A percentile compares a stretch with the other conserved stretches of the same genome.
Conservation (phyloP, 2,888 invertebrate genomes). For the Archaeoteleia sp. region DNA sequence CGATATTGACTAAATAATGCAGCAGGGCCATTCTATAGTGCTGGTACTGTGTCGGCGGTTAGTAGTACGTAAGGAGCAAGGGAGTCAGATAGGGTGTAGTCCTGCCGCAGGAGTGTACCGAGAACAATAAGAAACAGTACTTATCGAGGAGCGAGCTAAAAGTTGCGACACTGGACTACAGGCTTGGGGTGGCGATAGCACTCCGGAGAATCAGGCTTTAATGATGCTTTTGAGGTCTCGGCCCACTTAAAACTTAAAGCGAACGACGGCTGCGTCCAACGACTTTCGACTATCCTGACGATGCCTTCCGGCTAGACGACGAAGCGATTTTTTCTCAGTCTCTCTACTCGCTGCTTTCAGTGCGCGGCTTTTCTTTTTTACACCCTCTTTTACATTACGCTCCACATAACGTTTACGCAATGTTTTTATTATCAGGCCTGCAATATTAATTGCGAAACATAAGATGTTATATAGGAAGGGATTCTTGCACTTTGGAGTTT, state of each 20-base stretch:
- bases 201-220: slow-evolving; percentile 53
- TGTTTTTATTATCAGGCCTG: slow-evolving; percentile 18
- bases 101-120: slow-evolving; percentile 26
- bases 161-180: slow-evolving; percentile 40
- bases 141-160: slow-evolving; percentile 48
- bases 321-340: slow-evolving; percentile 44
- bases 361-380: slow-evolving; percentile 34
- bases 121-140: slow-evolving; percentile 49
- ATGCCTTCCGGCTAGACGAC: slow-evolving; percentile 53
- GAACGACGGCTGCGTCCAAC: slow-evolving; percentile 56
- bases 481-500: no score
- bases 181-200: slow-evolving; percentile 36
- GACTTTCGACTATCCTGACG: slow-evolving; percentile 55
- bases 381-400: slow-evolving; percentile 34
- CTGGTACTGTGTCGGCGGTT: slow-evolving; percentile 21
- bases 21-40: slow-evolving; percentile 52
- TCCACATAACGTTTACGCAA: slow-evolving; percentile 22
- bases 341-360: slow-evolving; percentile 39
- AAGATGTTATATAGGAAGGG: neutral
- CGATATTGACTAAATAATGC: slow-evolving; percentile 68
- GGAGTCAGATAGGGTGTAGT: slow-evolving; percentile 15
- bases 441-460: slow-evolving; percentile 45
- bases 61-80: slow-evolving; percentile 17
- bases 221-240: slow-evolving; percentile 55
- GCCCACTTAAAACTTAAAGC: slow-evolving; percentile 57